phyloP scores from a whole-genome alignment of 2,888 invertebrate genomes.

The Zootermopsis nevadensis region DNA sequence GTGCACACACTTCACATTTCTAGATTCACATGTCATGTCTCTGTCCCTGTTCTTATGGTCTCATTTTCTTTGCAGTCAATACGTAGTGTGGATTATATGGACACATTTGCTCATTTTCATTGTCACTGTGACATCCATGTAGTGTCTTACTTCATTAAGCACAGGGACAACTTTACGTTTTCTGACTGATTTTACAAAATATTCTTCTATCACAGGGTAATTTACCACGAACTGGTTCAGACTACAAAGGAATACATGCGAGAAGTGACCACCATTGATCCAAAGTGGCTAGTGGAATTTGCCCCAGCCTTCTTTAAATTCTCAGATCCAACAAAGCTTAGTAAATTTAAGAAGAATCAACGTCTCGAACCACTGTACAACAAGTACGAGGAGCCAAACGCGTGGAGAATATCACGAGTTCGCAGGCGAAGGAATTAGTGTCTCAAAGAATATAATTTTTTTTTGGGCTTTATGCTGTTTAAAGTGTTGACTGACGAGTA shows the following conservation, averaged over 20 bases:
- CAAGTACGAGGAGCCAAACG: constrained; percentile 99
- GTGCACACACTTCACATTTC: no score
- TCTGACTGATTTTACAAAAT: no score
- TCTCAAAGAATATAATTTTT: neutral
- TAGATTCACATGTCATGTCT: no score
- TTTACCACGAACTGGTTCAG: constrained; percentile 98
- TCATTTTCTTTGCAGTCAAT: no score
- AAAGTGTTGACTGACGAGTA: no score
- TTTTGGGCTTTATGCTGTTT: no score
- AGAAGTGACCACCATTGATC: constrained; percentile 96
- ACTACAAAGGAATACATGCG: constrained; percentile 99
- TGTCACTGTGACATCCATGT: no score
- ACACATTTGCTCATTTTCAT: no score
- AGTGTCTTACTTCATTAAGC: no score
- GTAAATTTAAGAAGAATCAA: constrained; percentile 99
- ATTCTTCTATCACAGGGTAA: constrained; percentile 74
- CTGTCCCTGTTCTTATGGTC: no score
- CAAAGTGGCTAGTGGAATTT: constrained; percentile 98
- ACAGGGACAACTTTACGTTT: no score
- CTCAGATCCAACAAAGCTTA: constrained; percentile 97
- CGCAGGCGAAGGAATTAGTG: constrained; percentile 85
- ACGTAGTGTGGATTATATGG: no score
- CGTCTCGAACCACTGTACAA: constrained; percentile 97
- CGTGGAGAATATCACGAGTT: constrained; percentile 97
- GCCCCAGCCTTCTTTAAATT: constrained; percentile 99